A percentile compares a stretch with the other conserved stretches of the same genome.
Conservation (phyloP, 2,797 vertebrate genomes). For the Coregonus suidteri region DNA sequence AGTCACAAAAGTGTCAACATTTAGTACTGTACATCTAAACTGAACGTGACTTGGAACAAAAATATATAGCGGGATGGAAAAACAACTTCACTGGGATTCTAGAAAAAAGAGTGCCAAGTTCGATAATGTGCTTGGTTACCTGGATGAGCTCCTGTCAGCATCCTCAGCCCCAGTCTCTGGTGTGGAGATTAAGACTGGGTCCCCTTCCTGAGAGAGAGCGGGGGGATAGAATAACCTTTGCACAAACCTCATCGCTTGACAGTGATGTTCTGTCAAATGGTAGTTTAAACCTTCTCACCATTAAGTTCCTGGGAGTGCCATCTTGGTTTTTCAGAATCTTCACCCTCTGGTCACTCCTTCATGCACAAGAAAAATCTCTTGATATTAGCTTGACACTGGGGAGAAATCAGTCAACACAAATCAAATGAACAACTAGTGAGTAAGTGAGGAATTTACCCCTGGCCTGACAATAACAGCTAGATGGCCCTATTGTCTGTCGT, state of each 20-base stretch:
- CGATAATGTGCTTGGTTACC: slow-evolving; percentile 43
- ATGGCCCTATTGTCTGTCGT: neutral
- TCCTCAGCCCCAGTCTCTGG: slow-evolving; percentile 65
- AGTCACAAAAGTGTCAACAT: neutral
- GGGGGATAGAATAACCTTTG: too few relatives aligned
- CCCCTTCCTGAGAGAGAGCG: too few relatives aligned
- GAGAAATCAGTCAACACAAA: neutral
- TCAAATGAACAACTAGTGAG: neutral
- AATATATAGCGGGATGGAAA: neutral
- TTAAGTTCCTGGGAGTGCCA: slow-evolving; percentile 70
- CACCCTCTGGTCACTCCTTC: slow-evolving; percentile 78
- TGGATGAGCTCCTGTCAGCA: slow-evolving; percentile 64
- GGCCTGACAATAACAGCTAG: neutral
- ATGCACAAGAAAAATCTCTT: slow-evolving; percentile 80
- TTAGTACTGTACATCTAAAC: neutral
- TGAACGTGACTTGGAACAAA: neutral
- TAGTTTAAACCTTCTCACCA: slow-evolving; percentile 51
- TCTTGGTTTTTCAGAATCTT: slow-evolving; percentile 77
- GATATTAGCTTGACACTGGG: slow-evolving; percentile 79
- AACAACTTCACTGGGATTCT: neutral
- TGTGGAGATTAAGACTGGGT: slow-evolving; percentile 71
- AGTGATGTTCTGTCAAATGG: neutral
- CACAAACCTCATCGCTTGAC: too few relatives aligned
- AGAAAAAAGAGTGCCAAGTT: neutral
- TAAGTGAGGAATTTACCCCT: neutral